Evolutionary conservation across 35 echinoderm and acorn worm species (phyloP), one percentile per base, ranked within the genome.

Genomic region (Chiridota heheva): DNA sequence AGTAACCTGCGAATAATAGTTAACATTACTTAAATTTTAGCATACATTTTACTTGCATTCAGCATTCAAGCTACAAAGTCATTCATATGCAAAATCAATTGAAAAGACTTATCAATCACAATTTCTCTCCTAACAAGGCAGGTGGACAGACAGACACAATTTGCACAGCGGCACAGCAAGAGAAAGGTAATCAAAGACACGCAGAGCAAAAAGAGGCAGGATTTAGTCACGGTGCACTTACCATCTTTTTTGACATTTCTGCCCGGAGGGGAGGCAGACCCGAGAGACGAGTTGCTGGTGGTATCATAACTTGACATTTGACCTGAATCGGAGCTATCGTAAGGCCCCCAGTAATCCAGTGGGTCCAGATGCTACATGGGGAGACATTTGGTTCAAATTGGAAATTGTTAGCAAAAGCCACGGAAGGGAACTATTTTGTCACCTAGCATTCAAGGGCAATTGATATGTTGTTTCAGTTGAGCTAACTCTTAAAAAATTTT

Each of bases 271-370:
- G 92, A 96, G 17, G 92, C 90, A 16, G 92, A 96, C 33, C 92
- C 92, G 16, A 96, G 70, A 0, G 92, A 96, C 6, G 92, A 96
- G 77, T 90, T 96, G 58, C 92, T 96, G 43, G 85, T 82, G 3
- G 87, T 96, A 39, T 96, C 92, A 43, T 90, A 96, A 36, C 66
- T 77, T 10, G 88, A 90, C 30, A 87, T 69, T 40, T 90, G 87
- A 67, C 87, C 86, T 2, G 92, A 96, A 57, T 96, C 92, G 26
- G 92, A 96, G 76, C 87, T 96, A 83, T 96, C 87, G 69, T 96
- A 96, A 7, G 42, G 69, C 78, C 45, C 82, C 60, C 27, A 90
- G 58, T 22, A 87, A 79, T 20, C 75, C 78, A 15, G 77, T 70
- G 5, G 76, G 77, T 0, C 28, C 80, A 70, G 70, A 34, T 60